phyloP scores from a whole-genome alignment of 2,113 vertebrate species.

The Euleptes europaea region DNA sequence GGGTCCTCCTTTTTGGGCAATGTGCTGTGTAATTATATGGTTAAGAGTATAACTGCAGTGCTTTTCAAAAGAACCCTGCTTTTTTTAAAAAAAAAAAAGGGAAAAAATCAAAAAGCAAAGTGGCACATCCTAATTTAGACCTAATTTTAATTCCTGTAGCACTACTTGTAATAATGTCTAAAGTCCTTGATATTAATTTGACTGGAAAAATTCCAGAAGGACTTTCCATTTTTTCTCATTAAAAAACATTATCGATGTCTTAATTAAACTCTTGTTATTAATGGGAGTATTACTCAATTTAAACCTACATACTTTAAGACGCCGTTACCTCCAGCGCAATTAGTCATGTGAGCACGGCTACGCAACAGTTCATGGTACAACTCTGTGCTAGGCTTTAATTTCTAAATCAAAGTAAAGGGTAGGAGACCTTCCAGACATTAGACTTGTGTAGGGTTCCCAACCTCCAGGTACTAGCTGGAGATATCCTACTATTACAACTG shows the following conservation, averaged over 20 bases:
- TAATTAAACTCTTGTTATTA: constrained; percentile 78
- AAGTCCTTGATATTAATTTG: constrained; percentile 78
- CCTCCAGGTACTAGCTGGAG: too few species aligned
- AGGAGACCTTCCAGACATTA: neutral
- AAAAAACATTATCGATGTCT: constrained; percentile 76
- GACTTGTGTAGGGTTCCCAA: too few species aligned
- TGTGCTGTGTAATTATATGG: neutral
- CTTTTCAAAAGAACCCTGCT: neutral
- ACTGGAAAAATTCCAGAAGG: constrained; percentile 82
- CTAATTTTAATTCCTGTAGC: constrained; percentile 79
- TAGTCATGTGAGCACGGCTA: constrained; percentile 66
- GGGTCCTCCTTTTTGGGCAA: neutral
- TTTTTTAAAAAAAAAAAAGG: constrained; percentile 47
- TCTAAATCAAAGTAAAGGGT: constrained; percentile 39
- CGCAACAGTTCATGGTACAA: constrained; percentile 59
- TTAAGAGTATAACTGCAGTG: constrained; percentile 30
- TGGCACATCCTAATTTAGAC: constrained; percentile 70
- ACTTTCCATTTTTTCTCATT: constrained; percentile 82
- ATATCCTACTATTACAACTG: too few species aligned
- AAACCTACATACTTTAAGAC: constrained; percentile 73
- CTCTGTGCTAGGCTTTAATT: constrained; percentile 56
- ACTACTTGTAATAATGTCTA: constrained; percentile 75
- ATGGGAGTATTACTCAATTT: constrained; percentile 74
- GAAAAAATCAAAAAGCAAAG: constrained; percentile 48
- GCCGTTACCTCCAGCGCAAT: constrained; percentile 70